phyloP scores from a whole-genome alignment of 2,888 invertebrate species.

The Stenichneumon culpator region DNA sequence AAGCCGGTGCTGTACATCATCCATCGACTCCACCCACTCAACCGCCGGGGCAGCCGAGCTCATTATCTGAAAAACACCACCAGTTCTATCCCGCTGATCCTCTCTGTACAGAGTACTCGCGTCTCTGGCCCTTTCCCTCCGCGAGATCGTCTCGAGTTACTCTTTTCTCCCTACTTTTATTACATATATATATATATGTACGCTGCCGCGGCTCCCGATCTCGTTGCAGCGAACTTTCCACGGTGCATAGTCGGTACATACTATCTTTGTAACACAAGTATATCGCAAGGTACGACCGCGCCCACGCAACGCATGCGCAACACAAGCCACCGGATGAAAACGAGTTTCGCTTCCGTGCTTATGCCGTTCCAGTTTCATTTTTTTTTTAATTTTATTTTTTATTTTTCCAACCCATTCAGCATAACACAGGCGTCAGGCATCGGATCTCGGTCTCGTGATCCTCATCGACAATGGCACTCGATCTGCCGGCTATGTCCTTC shows the following conservation, averaged over 20 bases:
- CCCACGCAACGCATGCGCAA: constrained; percentile 45
- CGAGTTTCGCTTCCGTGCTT: constrained; percentile 61
- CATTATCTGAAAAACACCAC: constrained; percentile 71
- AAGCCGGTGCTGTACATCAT: constrained; percentile 68
- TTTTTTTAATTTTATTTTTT: constrained; percentile 32
- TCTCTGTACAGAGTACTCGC: constrained; percentile 8
- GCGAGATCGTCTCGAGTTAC: constrained; percentile 60
- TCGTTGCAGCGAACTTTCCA: constrained; percentile 11
- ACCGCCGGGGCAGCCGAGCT: constrained; percentile 66
- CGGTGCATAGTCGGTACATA: background rate
- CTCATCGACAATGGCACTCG: constrained; percentile 42
- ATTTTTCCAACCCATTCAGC: constrained; percentile 28
- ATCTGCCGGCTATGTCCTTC: constrained; percentile 42
- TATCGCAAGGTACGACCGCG: constrained; percentile 48
- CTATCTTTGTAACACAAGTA: constrained; percentile 26
- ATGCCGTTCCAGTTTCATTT: constrained; percentile 32
- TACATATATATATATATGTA: background rate
- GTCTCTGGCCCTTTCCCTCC: constrained; percentile 17
- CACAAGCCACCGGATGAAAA: constrained; percentile 42
- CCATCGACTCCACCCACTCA: constrained; percentile 72
- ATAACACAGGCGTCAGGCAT: background rate
- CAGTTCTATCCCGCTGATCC: constrained; percentile 57
- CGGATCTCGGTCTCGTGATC: constrained; percentile 32
- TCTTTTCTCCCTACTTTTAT: constrained; percentile 37
- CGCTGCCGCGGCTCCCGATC: constrained; percentile 6